phyloP scores from a whole-genome alignment of 2,888 invertebrate genomes.

The Neocrepidodera transversa region DNA sequence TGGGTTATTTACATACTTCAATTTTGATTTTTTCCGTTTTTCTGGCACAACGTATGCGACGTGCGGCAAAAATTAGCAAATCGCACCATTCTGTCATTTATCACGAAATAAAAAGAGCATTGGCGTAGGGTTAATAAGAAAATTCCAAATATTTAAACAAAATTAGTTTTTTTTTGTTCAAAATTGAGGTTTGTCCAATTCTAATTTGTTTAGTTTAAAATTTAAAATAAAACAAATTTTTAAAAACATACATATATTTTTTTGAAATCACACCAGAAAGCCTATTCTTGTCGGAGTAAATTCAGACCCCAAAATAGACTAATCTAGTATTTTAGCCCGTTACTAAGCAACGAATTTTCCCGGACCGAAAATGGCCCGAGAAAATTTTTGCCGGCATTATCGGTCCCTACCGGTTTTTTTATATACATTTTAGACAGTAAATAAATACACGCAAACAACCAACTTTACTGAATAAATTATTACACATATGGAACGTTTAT shows the following conservation, averaged over 20 bases:
- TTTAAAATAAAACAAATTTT: neutral
- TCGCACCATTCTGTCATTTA: constrained; percentile 1
- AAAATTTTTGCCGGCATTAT: neutral
- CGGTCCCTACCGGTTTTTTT: neutral
- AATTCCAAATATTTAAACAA: too few species aligned
- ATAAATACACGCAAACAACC: too few species aligned
- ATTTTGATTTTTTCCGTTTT: constrained; percentile 30
- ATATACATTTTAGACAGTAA: too few species aligned
- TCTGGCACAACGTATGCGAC: constrained; percentile 13
- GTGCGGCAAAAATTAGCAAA: neutral
- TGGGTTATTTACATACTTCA: constrained; percentile 25
- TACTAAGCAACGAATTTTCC: too few species aligned
- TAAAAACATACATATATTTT: neutral
- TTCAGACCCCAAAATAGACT: too few species aligned
- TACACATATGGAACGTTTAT: too few species aligned
- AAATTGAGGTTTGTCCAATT: too few species aligned
- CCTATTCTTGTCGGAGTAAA: neutral
- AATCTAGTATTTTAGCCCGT: too few species aligned
- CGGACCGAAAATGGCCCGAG: too few species aligned
- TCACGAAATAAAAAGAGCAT: neutral
- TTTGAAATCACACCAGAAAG: neutral
- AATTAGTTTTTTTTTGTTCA: too few species aligned
- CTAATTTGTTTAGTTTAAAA: neutral
- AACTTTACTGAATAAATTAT: too few species aligned
- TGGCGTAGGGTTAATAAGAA: neutral